Evolutionary conservation across 2,888 invertebrate genomes (phyloP), one percentile per base, ranked within the genome.

Genomic region (Oeneis ivallda): DNA sequence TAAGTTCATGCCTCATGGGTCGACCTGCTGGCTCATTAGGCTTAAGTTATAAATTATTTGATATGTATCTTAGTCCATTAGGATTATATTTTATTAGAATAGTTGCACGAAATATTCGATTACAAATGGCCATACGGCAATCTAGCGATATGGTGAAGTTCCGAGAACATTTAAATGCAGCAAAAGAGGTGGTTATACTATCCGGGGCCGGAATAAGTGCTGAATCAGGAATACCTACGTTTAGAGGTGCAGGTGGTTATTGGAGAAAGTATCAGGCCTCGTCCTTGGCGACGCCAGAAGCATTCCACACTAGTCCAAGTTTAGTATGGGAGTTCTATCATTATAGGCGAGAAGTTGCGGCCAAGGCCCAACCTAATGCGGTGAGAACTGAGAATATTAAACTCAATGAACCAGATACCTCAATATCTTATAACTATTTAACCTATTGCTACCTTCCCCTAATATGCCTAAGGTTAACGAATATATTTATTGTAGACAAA

Each of bases 241-340:
- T 97, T 84, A 90, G 97, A 70, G 97, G 97, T 13, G 93, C 94
- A 17, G 96, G 96, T 15, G 97, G 97, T 0, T 93, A 94, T 67
- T 97, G 97, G 97, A 93, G 97, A 74, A 95, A 93, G 74, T 95
- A 96, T 82, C 92, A 93, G 71, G 94, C 96, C 0, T 92, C 94
- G 49, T 87, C 92, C 71, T 84, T 96, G 56, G 95, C 95, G 0
- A 95, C 95, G 13, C 95, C 95, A 32, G 90, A 92, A 75, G 96
- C 96, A 0, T 97, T 97, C 80, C 83, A 82, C 63, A 86, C 90
- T 5, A 94, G 94, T 77, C 97, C 97, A 0, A 94, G 95, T 34
- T 87, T 97, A 37, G 97, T 98, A 37, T 97, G 97, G 97, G 97
- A 97, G 83, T 97, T 97, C 87, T 97, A 97, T 81, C 96, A 97